A percentile compares a stretch with the other conserved stretches of the same genome.
Evolutionary conservation across 2,797 vertebrate genomes (phyloP).

Genomic region (Parauchenoglanis ngamensis): DNA sequence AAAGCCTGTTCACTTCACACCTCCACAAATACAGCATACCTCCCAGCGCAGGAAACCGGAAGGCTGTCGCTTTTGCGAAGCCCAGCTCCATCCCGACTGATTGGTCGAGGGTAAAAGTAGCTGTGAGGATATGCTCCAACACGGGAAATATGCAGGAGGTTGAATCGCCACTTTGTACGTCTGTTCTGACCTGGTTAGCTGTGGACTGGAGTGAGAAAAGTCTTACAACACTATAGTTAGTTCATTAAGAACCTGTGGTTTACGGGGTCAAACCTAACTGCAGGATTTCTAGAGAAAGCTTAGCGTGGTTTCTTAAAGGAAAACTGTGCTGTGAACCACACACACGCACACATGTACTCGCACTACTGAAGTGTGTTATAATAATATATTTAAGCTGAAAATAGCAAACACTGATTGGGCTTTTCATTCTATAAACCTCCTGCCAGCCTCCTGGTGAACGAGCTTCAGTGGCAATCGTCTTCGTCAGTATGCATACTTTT

Average conservation of each 20-base stretch:
- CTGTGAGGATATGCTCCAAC: constrained; percentile 30
- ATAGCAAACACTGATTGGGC: background rate
- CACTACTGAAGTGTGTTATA: too few species aligned
- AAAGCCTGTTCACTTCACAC: constrained; percentile 42
- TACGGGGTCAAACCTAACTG: background rate
- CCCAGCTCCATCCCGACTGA: constrained; percentile 11
- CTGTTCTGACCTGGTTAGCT: background rate
- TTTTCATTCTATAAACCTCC: constrained; percentile 5
- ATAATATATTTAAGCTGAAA: background rate
- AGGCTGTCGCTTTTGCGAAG: constrained; percentile 11
- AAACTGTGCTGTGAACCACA: background rate
- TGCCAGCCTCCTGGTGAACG: background rate
- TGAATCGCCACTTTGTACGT: constrained; percentile 26
- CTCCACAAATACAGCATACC: constrained; percentile 14
- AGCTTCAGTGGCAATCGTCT: background rate
- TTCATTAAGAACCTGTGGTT: background rate
- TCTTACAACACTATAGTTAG: background rate
- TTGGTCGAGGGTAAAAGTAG: constrained; percentile 16
- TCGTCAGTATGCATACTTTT: background rate
- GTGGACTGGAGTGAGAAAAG: background rate
- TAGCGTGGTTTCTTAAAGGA: background rate
- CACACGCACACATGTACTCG: background rate
- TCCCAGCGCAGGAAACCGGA: constrained; percentile 3
- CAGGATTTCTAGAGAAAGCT: background rate
- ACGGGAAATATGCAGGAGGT: constrained; percentile 29